Evolutionary conservation across 35 echinoderm and acorn worm genomes (phyloP), one percentile per base, ranked within the genome.

Genomic region (Ophioderma brevispina): DNA sequence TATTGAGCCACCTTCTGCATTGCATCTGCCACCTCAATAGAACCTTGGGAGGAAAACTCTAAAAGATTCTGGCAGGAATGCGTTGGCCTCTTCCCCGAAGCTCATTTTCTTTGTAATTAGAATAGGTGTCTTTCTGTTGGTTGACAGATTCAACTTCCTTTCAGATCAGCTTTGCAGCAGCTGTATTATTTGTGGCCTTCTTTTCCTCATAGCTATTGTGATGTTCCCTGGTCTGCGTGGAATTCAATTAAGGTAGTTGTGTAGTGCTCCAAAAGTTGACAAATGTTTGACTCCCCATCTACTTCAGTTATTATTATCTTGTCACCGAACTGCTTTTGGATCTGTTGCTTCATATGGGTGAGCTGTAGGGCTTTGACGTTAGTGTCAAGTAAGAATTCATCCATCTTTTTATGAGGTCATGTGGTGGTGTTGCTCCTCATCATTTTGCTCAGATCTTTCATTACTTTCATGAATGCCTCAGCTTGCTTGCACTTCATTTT

Each of bases 201-300:
- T 80, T 76, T 36, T 86, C 87, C 56, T 94, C 78, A 70, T 81
- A 21, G 0, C 52, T 8, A 38, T 40, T 0, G 56, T 55, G 41
- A 89, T 52, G 14, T 0, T 39, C 37, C 85, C 38, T n/a, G 14
- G 1, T 76, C 21, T 33, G 79, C 17, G 38, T 94, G 78, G 81
- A 94, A 94, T n/a, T 90, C 87, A 84, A 78, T 38, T 33, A 37
- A 30, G 81, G 35, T 37, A 34, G 40, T 34, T 52, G 21, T 39
- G 92, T 40, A 77, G n/a, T n/a, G 64, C 86, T 43, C 36, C 64
- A 8, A 39, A 90, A 91, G 31, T 80, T 91, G 75, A 91, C 88
- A 80, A 90, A 81, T 38, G 85, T 86, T 90, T 80, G 36, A 39
- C 81, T 85, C n/a, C 88, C 92, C 38, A n/a, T 94, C 89, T 32